Evolutionary conservation across 23 tunicate species (phyloP), one percentile per base, ranked within the genome.

Genomic region (Trididemnum miniatum): DNA sequence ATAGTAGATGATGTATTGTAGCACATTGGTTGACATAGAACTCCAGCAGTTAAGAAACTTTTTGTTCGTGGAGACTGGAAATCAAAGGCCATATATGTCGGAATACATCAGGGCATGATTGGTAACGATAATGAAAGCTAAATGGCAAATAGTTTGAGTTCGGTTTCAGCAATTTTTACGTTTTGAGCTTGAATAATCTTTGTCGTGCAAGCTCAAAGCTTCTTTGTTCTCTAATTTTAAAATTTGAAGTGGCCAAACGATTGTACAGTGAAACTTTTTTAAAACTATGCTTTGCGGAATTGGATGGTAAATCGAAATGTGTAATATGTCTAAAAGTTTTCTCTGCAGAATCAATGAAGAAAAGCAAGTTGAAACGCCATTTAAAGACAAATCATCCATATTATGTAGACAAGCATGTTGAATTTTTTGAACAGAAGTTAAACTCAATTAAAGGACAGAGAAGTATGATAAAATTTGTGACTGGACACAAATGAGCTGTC

Each of bases 251-350:
- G 35, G 69, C 71, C 28, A 78, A 78, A 78, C 71, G 74, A 54
- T 37, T 34, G 31, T 74, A 74, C 32, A 74, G 31, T 74, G 79
- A 74, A 74, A 59, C 60, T 52, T 77, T 77, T 52, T 32, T 77
- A 52, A 77, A 77, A 27, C 40, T 77, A 20, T 66, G 82, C 28
- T 77, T 54, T 54, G 54, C 82, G 25, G 82, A 77, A 77, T 77
- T 77, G 82, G 82, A 77, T 51, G 82, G 82, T 77, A 54, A 77
- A 77, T 67, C 67, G 35, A 77, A 77, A 77, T 77, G 82, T 54
- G 38, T 54, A 36, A 67, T 77, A 77, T 52, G 38, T 52, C 44
- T 77, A 39, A 77, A 52, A 54, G 66, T 54, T 52, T 20, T n/a
- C n/a, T n/a, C n/a, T n/a, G n/a, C 82, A 77, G 67, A 77, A 57